phyloP scores from a whole-genome alignment of 2,113 vertebrate species.

The Pluvialis apricaria region DNA sequence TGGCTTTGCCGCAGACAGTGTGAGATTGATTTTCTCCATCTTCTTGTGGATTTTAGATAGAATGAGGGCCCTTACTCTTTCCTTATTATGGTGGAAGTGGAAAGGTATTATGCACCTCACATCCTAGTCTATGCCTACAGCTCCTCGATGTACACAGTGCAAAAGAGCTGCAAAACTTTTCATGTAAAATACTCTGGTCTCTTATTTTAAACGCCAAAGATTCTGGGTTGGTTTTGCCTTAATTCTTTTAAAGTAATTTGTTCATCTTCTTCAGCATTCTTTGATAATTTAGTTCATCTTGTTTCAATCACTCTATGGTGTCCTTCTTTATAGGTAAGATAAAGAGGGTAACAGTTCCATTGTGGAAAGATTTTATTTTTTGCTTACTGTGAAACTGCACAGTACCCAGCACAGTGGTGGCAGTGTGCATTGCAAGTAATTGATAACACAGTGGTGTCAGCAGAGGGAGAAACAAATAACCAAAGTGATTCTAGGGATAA shows the following conservation, averaged over 20 bases:
- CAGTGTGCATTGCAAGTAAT: not conserved
- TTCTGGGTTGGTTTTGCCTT: not conserved
- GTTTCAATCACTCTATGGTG: not conserved
- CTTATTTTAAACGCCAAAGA: not conserved
- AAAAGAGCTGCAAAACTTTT: not conserved
- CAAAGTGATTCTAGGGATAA: not conserved
- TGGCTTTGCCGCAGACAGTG: not conserved
- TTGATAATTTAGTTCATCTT: not conserved
- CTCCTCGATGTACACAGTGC: not conserved
- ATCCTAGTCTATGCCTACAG: not conserved
- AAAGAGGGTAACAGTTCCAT: not conserved
- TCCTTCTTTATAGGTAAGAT: not conserved
- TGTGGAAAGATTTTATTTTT: not conserved
- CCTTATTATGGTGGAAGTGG: not conserved
- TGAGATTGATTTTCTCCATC: not conserved
- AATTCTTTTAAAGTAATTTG: not conserved
- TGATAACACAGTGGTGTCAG: not conserved
- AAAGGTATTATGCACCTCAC: not conserved
- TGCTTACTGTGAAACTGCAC: not conserved
- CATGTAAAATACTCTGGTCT: not conserved
- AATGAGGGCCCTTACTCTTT: not conserved
- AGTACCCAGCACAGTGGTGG: no score
- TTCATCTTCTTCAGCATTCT: not conserved
- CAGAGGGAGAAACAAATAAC: not conserved
- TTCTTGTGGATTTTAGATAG: not conserved